phyloP scores from a whole-genome alignment of 2,797 vertebrate genomes.

The Chloroceryle amazona region DNA sequence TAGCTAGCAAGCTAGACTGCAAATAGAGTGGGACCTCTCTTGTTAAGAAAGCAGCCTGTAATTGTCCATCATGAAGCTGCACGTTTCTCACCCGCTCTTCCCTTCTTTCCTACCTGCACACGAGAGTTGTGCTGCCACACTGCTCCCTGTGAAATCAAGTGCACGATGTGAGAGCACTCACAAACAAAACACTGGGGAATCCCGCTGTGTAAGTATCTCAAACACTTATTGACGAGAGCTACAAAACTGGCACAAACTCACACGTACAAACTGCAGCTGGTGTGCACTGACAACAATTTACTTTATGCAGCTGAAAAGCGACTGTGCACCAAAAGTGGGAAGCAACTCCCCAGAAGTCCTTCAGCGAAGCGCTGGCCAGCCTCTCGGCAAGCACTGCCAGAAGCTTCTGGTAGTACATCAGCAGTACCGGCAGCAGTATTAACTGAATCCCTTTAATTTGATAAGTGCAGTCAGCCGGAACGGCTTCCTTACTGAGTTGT shows the following conservation, averaged over 20 bases:
- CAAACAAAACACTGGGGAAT: not conserved
- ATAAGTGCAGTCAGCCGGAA: fast-evolving
- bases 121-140: no score
- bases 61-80: no score
- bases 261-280: fast-evolving
- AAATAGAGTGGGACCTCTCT: not conserved
- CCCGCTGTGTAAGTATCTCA: no score
- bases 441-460: not conserved
- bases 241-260: not conserved
- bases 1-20: not conserved
- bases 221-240: not conserved
- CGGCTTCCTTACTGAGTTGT: not conserved
- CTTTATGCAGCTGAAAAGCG: fast-evolving
- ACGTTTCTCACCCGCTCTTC: no score
- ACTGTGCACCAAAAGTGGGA: fast-evolving
- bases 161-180: fast-evolving
- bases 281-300: not conserved
- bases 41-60: no score
- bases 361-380: not conserved
- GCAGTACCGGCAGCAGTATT: not conserved
- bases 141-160: fast-evolving
- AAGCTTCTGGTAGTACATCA: not conserved
- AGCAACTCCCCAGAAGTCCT: not conserved
- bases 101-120: no score
- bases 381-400: not conserved